Evolutionary conservation across 2,797 vertebrate species (phyloP), one percentile per base, ranked within the genome.

Genomic region (Natrix natrix): DNA sequence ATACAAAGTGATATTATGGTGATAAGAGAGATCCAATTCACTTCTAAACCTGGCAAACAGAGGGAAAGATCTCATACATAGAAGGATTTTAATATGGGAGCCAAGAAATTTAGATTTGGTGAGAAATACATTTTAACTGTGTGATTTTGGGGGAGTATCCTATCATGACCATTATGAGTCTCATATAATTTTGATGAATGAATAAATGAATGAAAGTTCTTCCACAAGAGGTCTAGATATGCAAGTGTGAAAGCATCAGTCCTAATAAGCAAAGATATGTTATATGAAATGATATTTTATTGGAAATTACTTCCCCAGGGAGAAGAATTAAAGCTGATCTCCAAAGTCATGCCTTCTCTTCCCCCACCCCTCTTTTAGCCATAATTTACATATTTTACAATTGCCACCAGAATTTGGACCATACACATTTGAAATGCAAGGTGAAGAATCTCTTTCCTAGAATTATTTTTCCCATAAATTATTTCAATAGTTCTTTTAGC

Each of bases 381-480:
- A 87, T 56, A 88, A 60, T 66, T 94, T 93, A 32, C 86, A 8
- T 56, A 14, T 0, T 7, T 88, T 52, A 16, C 37, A 12, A 17
- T 8, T 28, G 48, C 5, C 54, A 37, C 52, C 54, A 60, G 52
- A 74, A 52, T 91, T 90, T 92, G 57, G 55, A 74, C 63, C 28
- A 69, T 43, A 43, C 17, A 74, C n/a, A 56, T 54, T 86, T 0
- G 1, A 96, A 92, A 94, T 94, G 87, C 94, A 96, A 95, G 97
- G 96, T 97, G 97, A 98, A 96, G 96, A 98, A 96, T 97, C 96
- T 96, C 97, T 97, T 97, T 97, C 95, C 97, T 96, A 95, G 94
- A 92, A 89, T 97, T 97, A 97, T 97, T 97, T 98, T 98, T 98
- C 97, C 96, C 96, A 96, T 97, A 97, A 98, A 97, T 97, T 97